These are phyloP conservation scores for Trinorchestia longiramus DNA, from an alignment of 1,140 invertebrate genomes.

Conservation along the genomic window DNA sequence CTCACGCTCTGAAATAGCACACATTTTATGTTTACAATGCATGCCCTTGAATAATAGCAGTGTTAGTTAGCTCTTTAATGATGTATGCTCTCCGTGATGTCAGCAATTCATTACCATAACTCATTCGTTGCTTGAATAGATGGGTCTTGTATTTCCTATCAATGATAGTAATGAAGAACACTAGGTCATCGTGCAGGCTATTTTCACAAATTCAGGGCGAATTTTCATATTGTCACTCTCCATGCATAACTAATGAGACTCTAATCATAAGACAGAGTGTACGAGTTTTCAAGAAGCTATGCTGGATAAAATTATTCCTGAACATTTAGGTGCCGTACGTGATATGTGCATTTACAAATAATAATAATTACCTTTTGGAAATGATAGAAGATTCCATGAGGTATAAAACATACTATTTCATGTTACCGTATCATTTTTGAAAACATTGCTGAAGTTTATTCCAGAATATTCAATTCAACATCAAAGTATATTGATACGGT, in stretches of 20 bases:
- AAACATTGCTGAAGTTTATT: background rate
- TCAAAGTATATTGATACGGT: background rate
- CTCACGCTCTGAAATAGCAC: background rate
- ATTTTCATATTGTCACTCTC: background rate
- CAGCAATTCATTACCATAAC: background rate
- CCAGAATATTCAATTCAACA: background rate
- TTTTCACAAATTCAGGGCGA: background rate
- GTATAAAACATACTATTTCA: background rate
- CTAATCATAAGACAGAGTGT: background rate
- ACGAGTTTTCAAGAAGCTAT: too few species aligned
- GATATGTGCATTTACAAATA: background rate
- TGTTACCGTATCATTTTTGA: background rate
- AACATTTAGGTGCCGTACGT: too few species aligned
- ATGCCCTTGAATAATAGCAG: background rate
- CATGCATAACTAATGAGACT: background rate
- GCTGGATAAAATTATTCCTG: too few species aligned
- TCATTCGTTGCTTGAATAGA: background rate
- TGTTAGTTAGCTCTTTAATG: background rate
- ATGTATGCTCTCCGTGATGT: background rate
- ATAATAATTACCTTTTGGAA: background rate
- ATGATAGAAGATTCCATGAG: background rate
- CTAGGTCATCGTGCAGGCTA: background rate
- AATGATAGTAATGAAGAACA: background rate
- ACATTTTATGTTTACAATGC: background rate
- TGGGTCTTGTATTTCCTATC: background rate